Evolutionary conservation across 1,140 invertebrate species (phyloP).

Genomic region (Drusus annulatus): DNA sequence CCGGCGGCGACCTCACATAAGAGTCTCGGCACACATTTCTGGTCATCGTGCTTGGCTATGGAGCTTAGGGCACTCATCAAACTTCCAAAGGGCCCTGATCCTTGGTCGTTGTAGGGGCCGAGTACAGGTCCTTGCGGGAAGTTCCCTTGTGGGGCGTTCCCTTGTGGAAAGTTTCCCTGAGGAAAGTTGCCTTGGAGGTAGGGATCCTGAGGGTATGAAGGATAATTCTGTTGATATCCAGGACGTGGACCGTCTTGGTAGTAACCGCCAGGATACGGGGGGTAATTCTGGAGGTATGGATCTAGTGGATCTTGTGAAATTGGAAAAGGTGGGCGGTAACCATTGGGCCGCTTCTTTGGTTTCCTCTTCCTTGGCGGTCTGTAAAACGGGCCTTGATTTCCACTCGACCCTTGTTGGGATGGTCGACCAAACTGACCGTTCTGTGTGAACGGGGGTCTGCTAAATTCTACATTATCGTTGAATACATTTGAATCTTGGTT

Average conservation of each 20-base stretch:
- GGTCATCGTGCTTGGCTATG: slow-evolving; percentile 82
- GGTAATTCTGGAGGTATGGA: slow-evolving; percentile 45
- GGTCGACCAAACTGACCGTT: background rate
- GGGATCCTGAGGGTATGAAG: slow-evolving; percentile 23
- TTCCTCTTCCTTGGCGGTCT: slow-evolving; percentile 41
- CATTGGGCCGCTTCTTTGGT: slow-evolving; percentile 48
- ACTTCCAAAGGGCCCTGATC: slow-evolving; percentile 40
- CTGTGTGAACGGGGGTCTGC: background rate
- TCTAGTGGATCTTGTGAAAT: slow-evolving; percentile 32
- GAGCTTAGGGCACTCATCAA: slow-evolving; percentile 76
- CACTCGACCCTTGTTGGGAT: background rate
- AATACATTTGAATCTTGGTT: background rate
- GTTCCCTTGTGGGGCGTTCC: slow-evolving; percentile 15
- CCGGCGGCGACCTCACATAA: slow-evolving; percentile 83
- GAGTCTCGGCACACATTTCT: slow-evolving; percentile 83
- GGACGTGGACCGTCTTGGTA: slow-evolving; percentile 14
- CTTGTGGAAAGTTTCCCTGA: background rate
- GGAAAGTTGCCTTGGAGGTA: slow-evolving; percentile 27
- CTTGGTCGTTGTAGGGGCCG: slow-evolving; percentile 27
- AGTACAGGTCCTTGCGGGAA: slow-evolving; percentile 23
- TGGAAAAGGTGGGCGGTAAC: slow-evolving; percentile 28
- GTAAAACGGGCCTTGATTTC: slow-evolving; percentile 30
- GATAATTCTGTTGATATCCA: slow-evolving; percentile 27
- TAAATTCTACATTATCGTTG: background rate
- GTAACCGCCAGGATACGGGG: slow-evolving; percentile 23